These are phyloP conservation scores for Drosophila ficusphila DNA, from an alignment of 1,140 invertebrate genomes.

Conservation along the genomic window DNA sequence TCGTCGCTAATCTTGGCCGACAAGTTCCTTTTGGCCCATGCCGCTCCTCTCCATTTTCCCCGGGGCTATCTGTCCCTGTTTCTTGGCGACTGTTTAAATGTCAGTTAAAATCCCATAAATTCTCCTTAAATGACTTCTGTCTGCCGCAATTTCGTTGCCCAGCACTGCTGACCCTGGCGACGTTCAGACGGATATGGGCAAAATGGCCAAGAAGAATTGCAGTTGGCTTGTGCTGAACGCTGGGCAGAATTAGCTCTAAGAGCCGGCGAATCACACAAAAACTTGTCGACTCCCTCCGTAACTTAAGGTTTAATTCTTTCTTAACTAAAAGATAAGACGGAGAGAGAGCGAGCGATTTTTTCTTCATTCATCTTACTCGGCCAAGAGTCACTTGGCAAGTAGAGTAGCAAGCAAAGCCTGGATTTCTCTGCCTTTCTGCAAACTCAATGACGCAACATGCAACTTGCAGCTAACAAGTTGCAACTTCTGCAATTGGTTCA, in stretches of 20 bases:
- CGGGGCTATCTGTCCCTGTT: constrained; percentile 15
- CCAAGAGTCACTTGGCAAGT: constrained; percentile 23
- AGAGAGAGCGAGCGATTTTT: no score
- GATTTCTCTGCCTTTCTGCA: constrained; percentile 21
- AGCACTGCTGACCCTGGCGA: constrained; percentile 46
- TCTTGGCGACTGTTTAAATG: constrained; percentile 75
- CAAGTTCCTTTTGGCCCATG: constrained; percentile 41
- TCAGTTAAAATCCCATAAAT: constrained; percentile 83
- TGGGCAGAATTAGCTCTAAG: constrained; percentile 41
- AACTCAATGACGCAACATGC: constrained; percentile 53
- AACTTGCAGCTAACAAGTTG: constrained; percentile 15
- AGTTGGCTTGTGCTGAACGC: constrained; percentile 17
- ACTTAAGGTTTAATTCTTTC: constrained; percentile 36
- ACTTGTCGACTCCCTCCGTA: background rate
- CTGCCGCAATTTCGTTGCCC: constrained; percentile 74
- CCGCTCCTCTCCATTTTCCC: background rate
- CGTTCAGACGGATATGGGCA: constrained; percentile 42
- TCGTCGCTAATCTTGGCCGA: constrained; percentile 77
- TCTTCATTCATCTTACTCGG: constrained; percentile 13
- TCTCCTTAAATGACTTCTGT: constrained; percentile 82
- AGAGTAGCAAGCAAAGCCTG: background rate
- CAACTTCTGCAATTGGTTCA: constrained; percentile 76
- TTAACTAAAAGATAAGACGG: constrained; percentile 7
- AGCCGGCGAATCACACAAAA: constrained; percentile 31
- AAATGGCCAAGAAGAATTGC: constrained; percentile 58